Base-by-base conservation (phyloP, 2,888 invertebrate species). In the Cosmia pyralina region DNA sequence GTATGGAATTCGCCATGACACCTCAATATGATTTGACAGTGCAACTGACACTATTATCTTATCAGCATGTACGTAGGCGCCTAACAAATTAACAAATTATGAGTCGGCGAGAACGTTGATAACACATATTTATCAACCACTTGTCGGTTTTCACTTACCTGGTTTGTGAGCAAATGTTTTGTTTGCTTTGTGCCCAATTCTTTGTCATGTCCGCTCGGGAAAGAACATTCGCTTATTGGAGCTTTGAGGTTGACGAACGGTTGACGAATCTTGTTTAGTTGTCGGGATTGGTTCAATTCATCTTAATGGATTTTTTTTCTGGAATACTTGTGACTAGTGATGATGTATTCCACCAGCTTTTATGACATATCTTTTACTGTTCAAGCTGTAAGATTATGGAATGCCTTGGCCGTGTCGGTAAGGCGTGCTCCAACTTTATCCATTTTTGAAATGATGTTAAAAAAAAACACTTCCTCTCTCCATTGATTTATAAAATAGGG, bases 61-160 rank as follows among this genome's bases (percentile, higher is more conserved):
- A 84, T 85, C 84, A 65, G 11, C 48, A 19, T 38, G 52, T 75
- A 75, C 81, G 84, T 75, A 74, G 77, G 77, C 57, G 73, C 69
- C 68, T 83, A 75, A 75, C 81, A 76, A 85, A 83, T 84, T 85
- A 84, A 68, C 77, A 52, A 65, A 38, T 4, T 38, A 79, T 41
- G 63, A 75, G 77, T 52, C 34, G 46, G 63, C 53, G 73, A 75
- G 66, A 68, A 62, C 44, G 15, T 1, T 65, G 79, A 85, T 85
- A 83, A 82, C 50, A 59, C 17, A 15, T 79, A 74, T 79, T 83
- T 83, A 68, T 74, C 17, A 34, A 76, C 19, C 83, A 83, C 83
- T 83, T 79, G 73, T 73, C 38, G 19, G 22, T 11, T 63, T 79
- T 83, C 69, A 80, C 80, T 73, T 73, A 70, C 65, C 52, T 67